Conservation (phyloP, 1,140 invertebrate species). For the Matsumurasca onukii region DNA sequence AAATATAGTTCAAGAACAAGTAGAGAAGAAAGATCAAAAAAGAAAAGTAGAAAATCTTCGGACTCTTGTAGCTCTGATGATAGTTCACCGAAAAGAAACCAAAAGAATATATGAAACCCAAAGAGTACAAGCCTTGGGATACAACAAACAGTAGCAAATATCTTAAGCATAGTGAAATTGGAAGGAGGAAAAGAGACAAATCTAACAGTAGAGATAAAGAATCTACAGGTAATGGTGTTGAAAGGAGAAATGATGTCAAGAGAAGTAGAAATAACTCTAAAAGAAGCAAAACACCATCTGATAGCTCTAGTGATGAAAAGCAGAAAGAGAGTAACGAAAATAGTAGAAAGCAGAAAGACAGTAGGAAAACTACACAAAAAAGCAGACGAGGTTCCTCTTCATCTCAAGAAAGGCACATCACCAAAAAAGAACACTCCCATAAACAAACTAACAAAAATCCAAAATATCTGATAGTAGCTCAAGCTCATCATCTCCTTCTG, state of each 20-base stretch:
- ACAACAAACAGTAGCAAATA: too few species aligned
- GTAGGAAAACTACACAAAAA: neutral
- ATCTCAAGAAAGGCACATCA: neutral
- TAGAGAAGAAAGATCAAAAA: too few species aligned
- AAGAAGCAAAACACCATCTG: neutral
- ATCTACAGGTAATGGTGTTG: too few species aligned
- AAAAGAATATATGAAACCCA: neutral
- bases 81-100: neutral
- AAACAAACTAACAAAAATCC: neutral
- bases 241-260: neutral
- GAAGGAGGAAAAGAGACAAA: too few species aligned
- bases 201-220: too few species aligned
- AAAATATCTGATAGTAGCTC: too few species aligned
- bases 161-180: too few species aligned
- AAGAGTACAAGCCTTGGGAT: too few species aligned
- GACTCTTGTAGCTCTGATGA: neutral
- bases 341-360: neutral
- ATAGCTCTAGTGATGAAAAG: neutral
- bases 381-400: neutral
- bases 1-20: too few species aligned
- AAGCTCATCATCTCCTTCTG: neutral
- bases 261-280: neutral
- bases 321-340: neutral
- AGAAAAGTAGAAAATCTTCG: too few species aligned
- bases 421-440: conserved; percentile 27